A percentile compares a stretch with the other conserved stretches of the same genome.
Conservation (phyloP, 2,797 vertebrate genomes). For the Chrysocyon brachyurus region DNA sequence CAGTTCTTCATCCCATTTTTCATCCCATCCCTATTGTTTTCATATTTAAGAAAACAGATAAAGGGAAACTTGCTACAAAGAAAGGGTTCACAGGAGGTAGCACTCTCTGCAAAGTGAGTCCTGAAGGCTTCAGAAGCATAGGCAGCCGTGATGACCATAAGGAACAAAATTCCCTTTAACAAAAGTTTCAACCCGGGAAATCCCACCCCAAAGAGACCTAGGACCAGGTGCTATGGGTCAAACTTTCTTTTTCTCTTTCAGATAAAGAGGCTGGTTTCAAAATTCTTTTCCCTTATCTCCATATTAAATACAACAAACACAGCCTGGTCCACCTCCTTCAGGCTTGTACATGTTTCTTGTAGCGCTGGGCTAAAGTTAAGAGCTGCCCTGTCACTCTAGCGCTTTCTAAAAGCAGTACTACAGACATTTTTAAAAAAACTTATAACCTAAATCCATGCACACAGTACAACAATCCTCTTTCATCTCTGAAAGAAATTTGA, state of each 20-base stretch:
- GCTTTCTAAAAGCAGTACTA: constrained; percentile 74
- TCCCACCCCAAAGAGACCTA: background rate
- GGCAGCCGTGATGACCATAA: background rate
- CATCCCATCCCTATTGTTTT: background rate
- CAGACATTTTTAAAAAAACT: constrained; percentile 73
- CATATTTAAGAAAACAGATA: background rate
- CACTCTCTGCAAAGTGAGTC: background rate
- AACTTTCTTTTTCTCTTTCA: background rate
- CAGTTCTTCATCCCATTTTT: background rate
- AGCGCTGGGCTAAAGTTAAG: background rate
- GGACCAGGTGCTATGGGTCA: background rate
- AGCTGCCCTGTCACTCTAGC: constrained; percentile 30
- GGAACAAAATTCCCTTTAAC: background rate
- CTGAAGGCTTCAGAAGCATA: background rate
- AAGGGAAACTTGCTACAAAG: background rate
- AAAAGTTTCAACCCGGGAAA: background rate
- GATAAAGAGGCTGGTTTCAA: constrained; percentile 43
- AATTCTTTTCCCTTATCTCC: constrained; percentile 65
- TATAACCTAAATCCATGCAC: constrained; percentile 65
- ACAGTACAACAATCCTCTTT: constrained; percentile 58
- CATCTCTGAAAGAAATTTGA: background rate
- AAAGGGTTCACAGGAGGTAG: background rate
- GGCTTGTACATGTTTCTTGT: constrained; percentile 39
- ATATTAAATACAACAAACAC: constrained; percentile 45
- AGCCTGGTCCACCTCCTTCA: background rate